phyloP scores from a whole-genome alignment of 1,140 invertebrate species.

The Ruditapes philippinarum region DNA sequence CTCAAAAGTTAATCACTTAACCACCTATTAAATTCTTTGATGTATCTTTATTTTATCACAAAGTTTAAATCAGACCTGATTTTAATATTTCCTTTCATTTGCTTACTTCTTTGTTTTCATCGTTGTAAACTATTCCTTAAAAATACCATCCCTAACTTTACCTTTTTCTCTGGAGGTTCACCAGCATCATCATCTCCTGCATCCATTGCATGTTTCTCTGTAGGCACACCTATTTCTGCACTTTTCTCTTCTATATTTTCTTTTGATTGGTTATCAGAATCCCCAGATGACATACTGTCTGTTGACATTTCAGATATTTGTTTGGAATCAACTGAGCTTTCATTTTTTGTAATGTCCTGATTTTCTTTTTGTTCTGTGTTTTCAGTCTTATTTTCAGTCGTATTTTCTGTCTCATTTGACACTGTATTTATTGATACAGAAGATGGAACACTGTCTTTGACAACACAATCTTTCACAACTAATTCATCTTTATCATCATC shows the following conservation, averaged over 20 bases:
- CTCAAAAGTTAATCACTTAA: too few relatives aligned
- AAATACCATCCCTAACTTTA: too few relatives aligned
- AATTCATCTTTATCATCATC: conserved; percentile 1
- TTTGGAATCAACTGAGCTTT: not conserved
- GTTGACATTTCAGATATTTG: conserved; percentile 5
- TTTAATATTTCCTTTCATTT: too few relatives aligned
- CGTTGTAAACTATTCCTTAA: not conserved
- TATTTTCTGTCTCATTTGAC: not conserved
- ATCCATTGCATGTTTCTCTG: conserved; percentile 2
- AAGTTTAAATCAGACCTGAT: too few relatives aligned
- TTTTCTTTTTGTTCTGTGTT: not conserved
- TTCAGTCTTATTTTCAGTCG: not conserved
- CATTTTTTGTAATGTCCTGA: not conserved
- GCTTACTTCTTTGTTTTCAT: not conserved
- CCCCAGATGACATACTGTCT: not conserved
- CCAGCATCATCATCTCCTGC: not conserved
- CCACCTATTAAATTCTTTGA: too few relatives aligned
- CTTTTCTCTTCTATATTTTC: not conserved
- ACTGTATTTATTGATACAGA: conserved; percentile 19
- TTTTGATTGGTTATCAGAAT: not conserved
- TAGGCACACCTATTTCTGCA: not conserved
- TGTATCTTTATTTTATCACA: too few relatives aligned
- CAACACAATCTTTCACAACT: conserved; percentile 30
- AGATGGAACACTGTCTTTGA: conserved; percentile 15
- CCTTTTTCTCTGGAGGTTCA: conserved; percentile 54